Evolutionary conservation across 2,888 invertebrate species (phyloP), one percentile per base, ranked within the genome.

Genomic region (Drosophila demipolita): DNA sequence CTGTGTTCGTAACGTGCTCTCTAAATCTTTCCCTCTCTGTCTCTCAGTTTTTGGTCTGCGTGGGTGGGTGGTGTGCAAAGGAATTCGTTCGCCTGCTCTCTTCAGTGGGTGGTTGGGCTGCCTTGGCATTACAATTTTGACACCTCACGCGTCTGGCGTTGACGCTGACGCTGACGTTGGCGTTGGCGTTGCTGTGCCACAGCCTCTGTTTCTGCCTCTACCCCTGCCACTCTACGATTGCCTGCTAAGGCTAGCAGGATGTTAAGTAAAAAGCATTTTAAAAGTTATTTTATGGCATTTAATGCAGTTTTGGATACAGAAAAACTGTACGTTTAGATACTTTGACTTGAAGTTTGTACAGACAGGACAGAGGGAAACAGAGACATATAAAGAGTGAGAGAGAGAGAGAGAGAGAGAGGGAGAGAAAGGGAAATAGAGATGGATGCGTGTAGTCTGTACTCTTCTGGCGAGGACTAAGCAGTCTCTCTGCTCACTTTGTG

Each of bases 241-340:
- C 45, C 59, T 50, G 53, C 49, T 59, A 58, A 45, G 49, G 66
- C 67, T 53, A 50, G 68, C 77, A 78, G 79, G 82, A 89, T 90
- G 90, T 87, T 90, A 85, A 86, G 84, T 89, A 89, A 91, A 91
- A 91, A 90, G 88, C 91, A 89, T 90, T 91, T 91, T 90, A 87
- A 83, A 91, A 90, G 90, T 91, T 90, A 91, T 91, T 91, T 91
- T 90, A 91, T 91, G 91, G 91, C 90, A 89, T 91, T 91, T 91
- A 91, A 90, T 86, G 87, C 91, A 85, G 87, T 83, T 91, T 90
- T 81, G 79, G 83, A 84, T 86, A 87, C 80, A 89, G 84, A 90
- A 82, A 90, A 90, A 87, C 87, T 84, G 79, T 83, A 80, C 87
- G 89, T 89, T 89, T 89, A 87, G 89, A 89, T 89, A 87, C 89